Evolutionary conservation across 2,797 vertebrate genomes (phyloP).

Genomic region (Characodon lateralis): DNA sequence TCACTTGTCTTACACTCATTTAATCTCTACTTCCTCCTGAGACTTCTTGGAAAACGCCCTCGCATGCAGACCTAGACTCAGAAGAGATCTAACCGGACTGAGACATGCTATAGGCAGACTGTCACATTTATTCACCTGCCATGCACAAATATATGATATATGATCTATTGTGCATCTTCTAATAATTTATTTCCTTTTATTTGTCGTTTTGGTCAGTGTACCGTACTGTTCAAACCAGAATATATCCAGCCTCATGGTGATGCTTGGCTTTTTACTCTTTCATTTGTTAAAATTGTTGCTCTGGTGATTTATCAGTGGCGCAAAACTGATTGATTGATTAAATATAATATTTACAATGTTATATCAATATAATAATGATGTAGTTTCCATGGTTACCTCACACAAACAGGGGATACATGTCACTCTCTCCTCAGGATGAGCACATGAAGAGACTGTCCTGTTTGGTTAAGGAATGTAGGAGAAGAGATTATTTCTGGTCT

Average conservation of each 20-base stretch:
- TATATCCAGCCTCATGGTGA: constrained; percentile 70
- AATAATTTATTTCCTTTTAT: constrained; percentile 67
- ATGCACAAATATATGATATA: constrained; percentile 70
- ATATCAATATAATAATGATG: constrained; percentile 49
- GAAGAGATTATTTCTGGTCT: constrained; percentile 43
- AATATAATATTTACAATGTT: constrained; percentile 34
- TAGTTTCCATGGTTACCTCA: constrained; percentile 61
- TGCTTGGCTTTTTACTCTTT: constrained; percentile 76
- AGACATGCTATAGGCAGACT: constrained; percentile 39
- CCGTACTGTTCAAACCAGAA: constrained; percentile 70
- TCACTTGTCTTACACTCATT: constrained; percentile 24
- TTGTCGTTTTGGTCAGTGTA: constrained; percentile 74
- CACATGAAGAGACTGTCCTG: constrained; percentile 62
- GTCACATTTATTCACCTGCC: constrained; percentile 68
- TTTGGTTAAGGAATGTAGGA: constrained; percentile 58
- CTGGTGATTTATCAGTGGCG: constrained; percentile 49
- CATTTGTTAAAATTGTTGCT: constrained; percentile 66
- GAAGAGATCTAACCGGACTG: constrained; percentile 12
- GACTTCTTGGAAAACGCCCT: constrained; percentile 35
- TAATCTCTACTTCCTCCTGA: constrained; percentile 47
- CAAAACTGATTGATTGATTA: constrained; percentile 24
- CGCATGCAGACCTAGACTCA: constrained; percentile 54
- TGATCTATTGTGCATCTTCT: constrained; percentile 70
- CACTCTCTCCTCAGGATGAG: constrained; percentile 67
- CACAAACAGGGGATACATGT: constrained; percentile 33